A percentile compares a stretch with the other conserved stretches of the same genome.
phyloP scores from a whole-genome alignment of 2,888 invertebrate species.

The Allygus modestus region DNA sequence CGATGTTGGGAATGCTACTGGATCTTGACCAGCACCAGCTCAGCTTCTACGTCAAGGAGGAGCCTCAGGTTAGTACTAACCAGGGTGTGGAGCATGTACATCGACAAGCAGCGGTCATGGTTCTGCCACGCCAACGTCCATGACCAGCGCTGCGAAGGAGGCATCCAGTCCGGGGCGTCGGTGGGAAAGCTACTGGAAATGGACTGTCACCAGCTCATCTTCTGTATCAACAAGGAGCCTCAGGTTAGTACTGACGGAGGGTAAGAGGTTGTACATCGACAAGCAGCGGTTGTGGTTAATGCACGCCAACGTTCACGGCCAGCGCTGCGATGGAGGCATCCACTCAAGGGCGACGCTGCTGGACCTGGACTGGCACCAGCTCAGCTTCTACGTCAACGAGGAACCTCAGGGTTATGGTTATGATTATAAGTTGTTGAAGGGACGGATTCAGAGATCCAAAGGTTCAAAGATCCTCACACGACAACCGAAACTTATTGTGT shows the following conservation, averaged over 20 bases:
- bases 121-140: conserved; percentile 98
- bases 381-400: conserved; percentile 96
- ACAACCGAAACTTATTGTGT: no score
- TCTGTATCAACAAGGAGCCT: conserved; percentile 95
- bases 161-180: conserved; percentile 88
- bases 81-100: conserved; percentile 85
- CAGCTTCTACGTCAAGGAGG: conserved; percentile 96
- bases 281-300: conserved; percentile 97
- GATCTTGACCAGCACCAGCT: conserved; percentile 94
- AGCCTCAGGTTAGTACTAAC: conserved; percentile 81
- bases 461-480: no score
- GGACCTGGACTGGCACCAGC: conserved; percentile 92
- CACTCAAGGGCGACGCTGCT: conserved; percentile 90
- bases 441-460: no score
- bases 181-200: conserved; percentile 96
- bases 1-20: conserved; percentile 93
- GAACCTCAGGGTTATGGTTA: conserved; percentile 84
- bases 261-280: conserved; percentile 92
- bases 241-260: conserved; percentile 76
- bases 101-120: conserved; percentile 96
- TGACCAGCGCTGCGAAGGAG: conserved; percentile 94
- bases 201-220: conserved; percentile 91
- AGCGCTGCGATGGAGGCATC: conserved; percentile 94
- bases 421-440: no score
- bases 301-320: conserved; percentile 95